Evolutionary conservation across 2,888 invertebrate species (phyloP), one percentile per base, ranked within the genome.

Genomic region (Seira musarum): DNA sequence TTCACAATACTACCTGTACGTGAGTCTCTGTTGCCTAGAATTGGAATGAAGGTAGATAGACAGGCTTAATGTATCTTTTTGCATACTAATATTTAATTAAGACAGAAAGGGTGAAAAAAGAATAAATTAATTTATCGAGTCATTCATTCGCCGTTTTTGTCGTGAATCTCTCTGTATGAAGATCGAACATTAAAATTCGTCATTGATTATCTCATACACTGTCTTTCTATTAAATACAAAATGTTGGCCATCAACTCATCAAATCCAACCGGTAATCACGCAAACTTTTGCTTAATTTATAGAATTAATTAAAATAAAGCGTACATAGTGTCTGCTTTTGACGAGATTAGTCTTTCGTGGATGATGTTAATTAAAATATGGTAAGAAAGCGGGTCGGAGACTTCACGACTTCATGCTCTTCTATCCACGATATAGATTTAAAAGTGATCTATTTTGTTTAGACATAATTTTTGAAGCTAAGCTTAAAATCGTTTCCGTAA

Each of bases 51-150:
- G 19, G 21, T 40, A 67, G 13, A 65, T 2, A 13, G n/a, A 30
- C 21, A 65, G 64, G 24, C 49, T 17, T 30, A 24, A 3, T 49
- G 24, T 64, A 63, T 46, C 46, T 19, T 2, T 13, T 61, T 30
- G 67, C 60, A 75, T 72, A 78, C 72, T 65, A 70, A 78, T 72
- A 77, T 70, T 70, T 70, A 70, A 77, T 77, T 77, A 77, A n/a
- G 68, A 17, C 13, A 64, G 25, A 60, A 67, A 68, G 30, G 57
- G 19, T 30, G 30, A 30, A 30, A 40, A 63, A 76, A 69, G 2
- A 21, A 64, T 30, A 67, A 74, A 76, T 76, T 77, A 70, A 77
- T 70, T 77, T 65, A 77, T 70, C 57, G 64, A 75, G 21, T 40
- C 46, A 5, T 30, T 74, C 25, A 24, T 67, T 49, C 35, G 21